Evolutionary conservation across 2,113 vertebrate species (phyloP), one percentile per base, ranked within the genome.

Genomic region (Siniperca chuatsi): DNA sequence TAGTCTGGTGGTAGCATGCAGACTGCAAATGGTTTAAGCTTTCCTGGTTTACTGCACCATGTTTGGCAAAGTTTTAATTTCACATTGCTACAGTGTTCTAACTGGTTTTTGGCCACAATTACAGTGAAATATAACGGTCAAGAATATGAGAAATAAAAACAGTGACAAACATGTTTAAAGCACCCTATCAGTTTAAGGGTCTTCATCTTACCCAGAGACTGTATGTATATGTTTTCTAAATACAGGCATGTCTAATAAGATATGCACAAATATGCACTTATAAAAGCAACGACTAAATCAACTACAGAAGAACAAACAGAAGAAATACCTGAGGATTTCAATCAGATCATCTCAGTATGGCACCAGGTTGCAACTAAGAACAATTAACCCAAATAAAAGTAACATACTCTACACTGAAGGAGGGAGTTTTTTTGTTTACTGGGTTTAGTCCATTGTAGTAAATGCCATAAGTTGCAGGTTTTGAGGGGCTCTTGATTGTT

Each of bases 271-370:
- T 50, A 50, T 50, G 16, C 12, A 15, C 12, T 46, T 15, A 42
- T 46, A 4, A 55, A 18, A 16, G 61, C 23, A 8, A 67, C 18
- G 33, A 44, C 23, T 25, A 40, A 6, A 58, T 69, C 46, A 25
- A 37, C 50, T 50, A 58, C 40, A 9, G 25, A 4, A 60, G 23
- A 54, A 15, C 25, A 78, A 68, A 44, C 44, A 55, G 40, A 29
- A 77, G 65, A 78, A 67, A 66, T 46, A 82, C 85, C 85, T 73
- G 79, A 85, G 75, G 68, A 57, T 62, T 71, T 75, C n/a, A 74
- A 65, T 52, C 33, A 57, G 65, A 84, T 33, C 33, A 13, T 62
- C 33, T 71, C 71, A 62, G 50, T 15, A 4, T 4, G 57, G 54
- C 16, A 2, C 40, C 21, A 42, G 1, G 37, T 6, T 16, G 20